These are phyloP conservation scores for Catotricha subobsoleta DNA, from an alignment of 2,888 invertebrate species.

Conservation along the genomic window DNA sequence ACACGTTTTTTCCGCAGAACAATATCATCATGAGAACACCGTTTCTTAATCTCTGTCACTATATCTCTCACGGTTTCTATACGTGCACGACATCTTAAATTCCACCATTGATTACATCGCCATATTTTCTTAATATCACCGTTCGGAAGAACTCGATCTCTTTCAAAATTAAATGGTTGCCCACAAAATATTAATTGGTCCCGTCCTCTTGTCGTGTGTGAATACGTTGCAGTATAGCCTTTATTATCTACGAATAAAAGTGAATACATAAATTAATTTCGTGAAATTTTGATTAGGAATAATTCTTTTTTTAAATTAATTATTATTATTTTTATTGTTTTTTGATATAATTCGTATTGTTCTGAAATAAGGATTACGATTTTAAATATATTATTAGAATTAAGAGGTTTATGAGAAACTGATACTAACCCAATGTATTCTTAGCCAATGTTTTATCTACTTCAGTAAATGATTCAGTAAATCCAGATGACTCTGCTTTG, in stretches of 20 bases:
- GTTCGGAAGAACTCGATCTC: constrained; percentile 22
- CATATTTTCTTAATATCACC: constrained; percentile 28
- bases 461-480: constrained; percentile 9
- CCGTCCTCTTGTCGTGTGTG: constrained; percentile 29
- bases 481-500: constrained; percentile 14
- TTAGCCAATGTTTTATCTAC: constrained; percentile 28
- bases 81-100: constrained; percentile 29
- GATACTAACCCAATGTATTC: constrained; percentile 33
- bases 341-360: too few relatives aligned
- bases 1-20: constrained; percentile 27
- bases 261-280: too few relatives aligned
- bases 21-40: constrained; percentile 29
- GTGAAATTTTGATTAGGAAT: too few relatives aligned
- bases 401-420: too few relatives aligned
- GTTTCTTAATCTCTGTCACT: constrained; percentile 27
- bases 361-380: too few relatives aligned
- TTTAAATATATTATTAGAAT: too few relatives aligned
- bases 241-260: constrained; percentile 8
- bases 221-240: constrained; percentile 21
- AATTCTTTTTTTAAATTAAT: too few relatives aligned
- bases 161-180: constrained; percentile 30
- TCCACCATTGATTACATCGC: constrained; percentile 32
- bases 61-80: constrained; percentile 27
- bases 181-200: constrained; percentile 29
- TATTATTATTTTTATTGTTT: too few relatives aligned